Conservation (phyloP, 2,113 vertebrate species). For the Procavia capensis region DNA sequence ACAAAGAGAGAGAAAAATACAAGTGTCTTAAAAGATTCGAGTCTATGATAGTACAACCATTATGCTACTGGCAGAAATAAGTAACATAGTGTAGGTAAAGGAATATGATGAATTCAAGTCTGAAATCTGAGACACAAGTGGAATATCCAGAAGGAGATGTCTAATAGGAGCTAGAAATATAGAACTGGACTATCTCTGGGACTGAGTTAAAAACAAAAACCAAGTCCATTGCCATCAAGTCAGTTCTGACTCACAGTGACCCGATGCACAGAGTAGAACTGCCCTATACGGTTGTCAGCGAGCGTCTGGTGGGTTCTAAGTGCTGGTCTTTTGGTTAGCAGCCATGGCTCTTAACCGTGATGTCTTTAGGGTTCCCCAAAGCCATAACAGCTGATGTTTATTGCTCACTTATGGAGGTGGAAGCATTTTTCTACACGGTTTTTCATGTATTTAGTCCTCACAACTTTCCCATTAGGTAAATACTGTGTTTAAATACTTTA, state of each 20-base stretch:
- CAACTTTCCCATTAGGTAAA: neutral
- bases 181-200: neutral
- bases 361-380: too few species aligned
- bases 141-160: neutral
- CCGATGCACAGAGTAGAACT: too few species aligned
- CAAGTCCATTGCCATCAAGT: too few species aligned
- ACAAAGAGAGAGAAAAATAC: constrained; percentile 1
- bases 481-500: neutral
- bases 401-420: neutral
- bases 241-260: too few species aligned
- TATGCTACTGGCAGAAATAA: neutral
- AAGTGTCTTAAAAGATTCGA: constrained; percentile 11
- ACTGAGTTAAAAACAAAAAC: neutral
- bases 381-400: neutral
- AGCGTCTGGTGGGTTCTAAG: too few species aligned
- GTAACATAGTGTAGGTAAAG: neutral
- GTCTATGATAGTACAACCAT: neutral
- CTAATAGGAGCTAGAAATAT: neutral
- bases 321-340: too few species aligned
- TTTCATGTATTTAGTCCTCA: neutral
- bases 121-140: neutral
- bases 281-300: too few species aligned
- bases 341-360: too few species aligned
- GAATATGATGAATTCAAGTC: neutral
- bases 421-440: neutral